A percentile compares a stretch with the other conserved stretches of the same genome.
These are phyloP conservation scores for Salmo trutta DNA, from an alignment of 2,797 vertebrate genomes.

Conservation along the genomic window DNA sequence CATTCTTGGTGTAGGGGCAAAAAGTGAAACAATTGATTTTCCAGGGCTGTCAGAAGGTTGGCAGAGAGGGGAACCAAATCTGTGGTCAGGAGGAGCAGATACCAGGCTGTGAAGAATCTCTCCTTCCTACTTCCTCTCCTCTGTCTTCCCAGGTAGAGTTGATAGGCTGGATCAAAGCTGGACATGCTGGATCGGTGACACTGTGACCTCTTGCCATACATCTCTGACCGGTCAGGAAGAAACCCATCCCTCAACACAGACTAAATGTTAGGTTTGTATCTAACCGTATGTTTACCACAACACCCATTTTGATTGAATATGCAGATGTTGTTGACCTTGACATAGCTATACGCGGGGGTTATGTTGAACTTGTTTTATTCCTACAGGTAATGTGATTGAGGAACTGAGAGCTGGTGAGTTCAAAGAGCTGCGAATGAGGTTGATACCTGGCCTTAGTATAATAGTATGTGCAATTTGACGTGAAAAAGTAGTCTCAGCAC, in stretches of 20 bases:
- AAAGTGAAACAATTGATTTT: constrained; percentile 74
- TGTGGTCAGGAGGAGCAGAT: constrained; percentile 66
- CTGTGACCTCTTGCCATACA: constrained; percentile 52
- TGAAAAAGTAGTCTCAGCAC: constrained; percentile 21
- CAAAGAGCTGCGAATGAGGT: background rate
- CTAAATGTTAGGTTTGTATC: background rate
- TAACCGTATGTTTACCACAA: background rate
- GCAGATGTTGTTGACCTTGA: background rate
- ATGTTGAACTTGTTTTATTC: background rate
- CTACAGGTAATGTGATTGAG: background rate
- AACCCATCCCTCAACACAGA: constrained; percentile 58
- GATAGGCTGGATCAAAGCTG: constrained; percentile 62
- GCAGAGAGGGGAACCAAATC: constrained; percentile 79
- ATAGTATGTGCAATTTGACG: constrained; percentile 17
- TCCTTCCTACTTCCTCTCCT: constrained; percentile 74
- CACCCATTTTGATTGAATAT: background rate
- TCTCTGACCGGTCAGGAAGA: constrained; percentile 39
- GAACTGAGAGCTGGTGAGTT: background rate
- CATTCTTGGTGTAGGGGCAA: constrained; percentile 35
- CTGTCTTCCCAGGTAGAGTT: constrained; percentile 70
- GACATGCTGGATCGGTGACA: constrained; percentile 72
- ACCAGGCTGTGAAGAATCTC: constrained; percentile 76
- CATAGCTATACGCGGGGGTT: background rate
- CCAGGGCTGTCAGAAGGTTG: constrained; percentile 78
- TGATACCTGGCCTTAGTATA: constrained; percentile 3